phyloP scores from a whole-genome alignment of 2,113 vertebrate genomes.

The Orientallactaga bullata region DNA sequence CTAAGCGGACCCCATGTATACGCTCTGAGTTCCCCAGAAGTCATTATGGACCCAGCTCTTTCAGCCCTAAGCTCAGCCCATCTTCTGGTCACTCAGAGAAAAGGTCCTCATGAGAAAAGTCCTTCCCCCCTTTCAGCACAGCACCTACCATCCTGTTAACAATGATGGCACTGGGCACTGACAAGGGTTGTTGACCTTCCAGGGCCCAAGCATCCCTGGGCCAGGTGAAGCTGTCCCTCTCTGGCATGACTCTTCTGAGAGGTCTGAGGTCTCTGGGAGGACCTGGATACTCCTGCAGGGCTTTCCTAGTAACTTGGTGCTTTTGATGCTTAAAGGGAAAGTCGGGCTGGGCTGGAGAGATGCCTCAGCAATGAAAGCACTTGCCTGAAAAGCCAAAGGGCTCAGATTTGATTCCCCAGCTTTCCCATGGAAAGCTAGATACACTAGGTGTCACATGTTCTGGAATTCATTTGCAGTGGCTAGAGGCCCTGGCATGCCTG shows the following conservation, averaged over 20 bases:
- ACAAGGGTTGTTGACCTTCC: not conserved
- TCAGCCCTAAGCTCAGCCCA: not conserved
- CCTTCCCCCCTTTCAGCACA: not conserved
- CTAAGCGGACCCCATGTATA: not conserved
- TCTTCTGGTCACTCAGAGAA: not conserved
- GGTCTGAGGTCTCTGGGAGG: not conserved
- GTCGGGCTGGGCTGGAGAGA: too few species aligned
- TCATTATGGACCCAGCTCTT: not conserved
- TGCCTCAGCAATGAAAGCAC: too few species aligned
- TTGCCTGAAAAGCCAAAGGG: too few species aligned
- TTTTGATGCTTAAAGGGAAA: not conserved
- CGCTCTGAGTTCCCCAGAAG: not conserved
- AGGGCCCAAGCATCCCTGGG: not conserved
- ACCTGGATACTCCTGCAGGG: not conserved
- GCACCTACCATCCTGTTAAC: rapidly evolving
- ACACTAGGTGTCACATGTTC: too few species aligned
- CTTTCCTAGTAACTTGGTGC: not conserved
- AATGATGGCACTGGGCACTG: not conserved
- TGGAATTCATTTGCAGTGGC: too few species aligned
- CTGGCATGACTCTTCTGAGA: not conserved
- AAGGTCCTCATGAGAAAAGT: not conserved
- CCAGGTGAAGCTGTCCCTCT: not conserved
- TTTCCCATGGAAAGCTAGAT: too few species aligned
- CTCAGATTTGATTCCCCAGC: too few species aligned
- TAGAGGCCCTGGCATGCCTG: too few species aligned